Evolutionary conservation across 92 coral and sea anemone species (phyloP), one percentile per base, ranked within the genome.

Genomic region (Siderastrea siderea): DNA sequence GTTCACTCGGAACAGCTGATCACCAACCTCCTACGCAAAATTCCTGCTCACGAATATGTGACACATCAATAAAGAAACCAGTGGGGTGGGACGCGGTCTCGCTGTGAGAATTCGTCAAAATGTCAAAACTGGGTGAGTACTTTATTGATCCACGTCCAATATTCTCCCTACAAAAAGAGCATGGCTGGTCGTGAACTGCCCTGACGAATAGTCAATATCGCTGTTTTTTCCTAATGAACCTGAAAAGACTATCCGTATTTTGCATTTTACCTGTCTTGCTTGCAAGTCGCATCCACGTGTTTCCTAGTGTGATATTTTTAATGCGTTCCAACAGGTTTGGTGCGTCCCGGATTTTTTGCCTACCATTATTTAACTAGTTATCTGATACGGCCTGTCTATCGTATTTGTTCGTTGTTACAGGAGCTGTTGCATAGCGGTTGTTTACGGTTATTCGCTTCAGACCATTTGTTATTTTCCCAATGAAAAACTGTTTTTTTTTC

Each of bases 1-100:
- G 80, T 65, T 74, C 50, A 57, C 70, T 58, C 17, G 60, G 5
- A 64, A 50, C 87, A 74, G 80, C 80, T 84, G 74, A 73, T 61
- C 67, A 52, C 38, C 61, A 63, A 19, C 8, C n/a, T 47, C 44
- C 70, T 17, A 26, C 46, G 78, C 16, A 17, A 83, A 54, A 71
- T 62, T 83, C 87, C 60, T 15, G 45, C 71, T 83, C 87, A 47
- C 71, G 59, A 58, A 58, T 82, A 70, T 19, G 44, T 53, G 10
- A 48, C 62, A 53, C 74, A 47, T 7, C n/a, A 9, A 69, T 69
- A 26, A 69, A 82, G 52, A 82, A 7, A 74, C 75, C 80, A 64
- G 80, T 43, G 11, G 71, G 61, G 26, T 74, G 11, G 26, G 81
- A 17, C 60, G 7, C 17, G 15, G 17, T 17, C 80, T 68, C n/a